Evolutionary conservation across 1,140 invertebrate species (phyloP).

Genomic region (Zaprionus taronus): DNA sequence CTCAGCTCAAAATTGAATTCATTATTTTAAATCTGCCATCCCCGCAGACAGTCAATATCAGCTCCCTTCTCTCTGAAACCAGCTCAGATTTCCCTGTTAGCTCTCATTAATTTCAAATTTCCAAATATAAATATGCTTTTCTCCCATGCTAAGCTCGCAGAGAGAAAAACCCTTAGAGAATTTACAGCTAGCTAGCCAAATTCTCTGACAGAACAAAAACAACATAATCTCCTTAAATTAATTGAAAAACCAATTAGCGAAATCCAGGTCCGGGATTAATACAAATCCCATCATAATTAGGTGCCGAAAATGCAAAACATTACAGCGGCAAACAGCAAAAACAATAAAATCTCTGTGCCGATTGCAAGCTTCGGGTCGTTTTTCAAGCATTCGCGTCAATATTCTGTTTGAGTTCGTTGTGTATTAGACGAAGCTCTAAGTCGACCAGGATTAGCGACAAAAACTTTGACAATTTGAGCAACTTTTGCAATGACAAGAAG

Average conservation of each 20-base stretch:
- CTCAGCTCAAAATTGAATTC: not conserved
- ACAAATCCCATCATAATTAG: constrained; percentile 77
- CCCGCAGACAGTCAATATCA: not conserved
- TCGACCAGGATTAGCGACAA: constrained; percentile 54
- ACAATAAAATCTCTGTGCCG: constrained; percentile 48
- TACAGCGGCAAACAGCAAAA: constrained; percentile 19
- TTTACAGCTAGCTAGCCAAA: constrained; percentile 23
- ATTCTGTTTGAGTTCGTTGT: constrained; percentile 10
- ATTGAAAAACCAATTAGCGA: constrained; percentile 75
- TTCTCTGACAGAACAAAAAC: constrained; percentile 35
- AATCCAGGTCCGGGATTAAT: constrained; percentile 57
- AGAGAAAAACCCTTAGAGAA: constrained; percentile 38
- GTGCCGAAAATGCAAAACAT: constrained; percentile 59
- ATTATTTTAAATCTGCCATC: not conserved
- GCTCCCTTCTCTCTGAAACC: not conserved
- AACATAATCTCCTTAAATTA: constrained; percentile 67
- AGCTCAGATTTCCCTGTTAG: not conserved
- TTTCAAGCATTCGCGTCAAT: constrained; percentile 42
- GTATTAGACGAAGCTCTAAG: constrained; percentile 24
- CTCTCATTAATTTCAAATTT: constrained; percentile 15
- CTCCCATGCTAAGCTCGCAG: not conserved
- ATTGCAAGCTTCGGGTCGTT: constrained; percentile 21
- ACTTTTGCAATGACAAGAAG: constrained; percentile 20
- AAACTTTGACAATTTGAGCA: constrained; percentile 60
- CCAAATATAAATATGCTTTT: constrained; percentile 9